A percentile compares a stretch with the other conserved stretches of the same genome.
phyloP scores from a whole-genome alignment of 2,888 invertebrate genomes.

The Axea sp. region DNA sequence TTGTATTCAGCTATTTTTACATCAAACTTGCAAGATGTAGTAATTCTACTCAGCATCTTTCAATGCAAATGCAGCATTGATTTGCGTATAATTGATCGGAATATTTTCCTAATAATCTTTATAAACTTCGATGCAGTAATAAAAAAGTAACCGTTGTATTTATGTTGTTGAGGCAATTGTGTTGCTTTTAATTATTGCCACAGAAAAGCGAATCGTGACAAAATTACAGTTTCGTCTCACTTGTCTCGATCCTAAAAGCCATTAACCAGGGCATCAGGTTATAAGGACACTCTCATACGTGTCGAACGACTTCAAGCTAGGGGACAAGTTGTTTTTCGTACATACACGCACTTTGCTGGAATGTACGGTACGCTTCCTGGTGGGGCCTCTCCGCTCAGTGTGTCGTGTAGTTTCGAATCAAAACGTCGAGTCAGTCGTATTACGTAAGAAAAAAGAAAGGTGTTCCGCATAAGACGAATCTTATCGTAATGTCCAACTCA shows the following conservation, averaged over 20 bases:
- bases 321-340: conserved; percentile 63
- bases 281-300: conserved; percentile 56
- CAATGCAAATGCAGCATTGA: too few relatives aligned
- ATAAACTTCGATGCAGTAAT: too few relatives aligned
- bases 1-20: too few relatives aligned
- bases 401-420: conserved; percentile 38
- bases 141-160: too few relatives aligned
- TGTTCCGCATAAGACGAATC: conserved; percentile 27
- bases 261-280: conserved; percentile 63
- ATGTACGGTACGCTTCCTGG: conserved; percentile 31
- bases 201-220: too few relatives aligned
- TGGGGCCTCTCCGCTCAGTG: conserved; percentile 28
- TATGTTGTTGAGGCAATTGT: too few relatives aligned
- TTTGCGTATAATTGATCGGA: too few relatives aligned
- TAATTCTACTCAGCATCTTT: too few relatives aligned
- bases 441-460: conserved; percentile 52
- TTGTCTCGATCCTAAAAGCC: conserved; percentile 15
- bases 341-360: conserved; percentile 49
- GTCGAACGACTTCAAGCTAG: conserved; percentile 58
- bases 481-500: conserved; percentile 28
- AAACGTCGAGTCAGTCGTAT: conserved; percentile 33
- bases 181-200: too few relatives aligned
- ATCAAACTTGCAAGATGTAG: too few relatives aligned
- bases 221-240: conserved; percentile 30
- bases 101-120: too few relatives aligned